These are phyloP conservation scores for Argentina silus DNA, from an alignment of 2,797 vertebrate genomes.

Conservation along the genomic window DNA sequence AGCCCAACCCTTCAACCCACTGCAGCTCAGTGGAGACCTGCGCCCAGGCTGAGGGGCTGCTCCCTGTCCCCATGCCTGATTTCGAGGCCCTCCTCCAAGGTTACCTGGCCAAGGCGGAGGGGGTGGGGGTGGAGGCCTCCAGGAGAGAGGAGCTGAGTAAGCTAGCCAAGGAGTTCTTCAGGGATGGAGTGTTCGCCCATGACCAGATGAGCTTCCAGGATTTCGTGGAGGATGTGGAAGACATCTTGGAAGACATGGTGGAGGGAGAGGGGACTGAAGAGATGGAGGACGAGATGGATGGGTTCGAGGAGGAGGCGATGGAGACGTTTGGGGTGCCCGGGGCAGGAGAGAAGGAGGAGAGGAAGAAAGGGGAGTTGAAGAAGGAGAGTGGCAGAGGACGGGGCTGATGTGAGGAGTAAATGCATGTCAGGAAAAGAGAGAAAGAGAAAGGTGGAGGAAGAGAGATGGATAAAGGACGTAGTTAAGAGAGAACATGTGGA, in stretches of 20 bases:
- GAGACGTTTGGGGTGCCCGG: slow-evolving; percentile 64
- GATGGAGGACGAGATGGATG: slow-evolving; percentile 77
- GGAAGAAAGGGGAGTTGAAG: slow-evolving; percentile 55
- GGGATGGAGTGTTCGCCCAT: slow-evolving; percentile 81
- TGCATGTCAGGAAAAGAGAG: slow-evolving; percentile 28
- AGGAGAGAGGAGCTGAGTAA: slow-evolving; percentile 63
- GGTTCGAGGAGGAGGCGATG: slow-evolving; percentile 73
- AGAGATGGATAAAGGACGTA: slow-evolving; percentile 26
- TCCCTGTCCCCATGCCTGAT: slow-evolving; percentile 71
- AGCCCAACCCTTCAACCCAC: slow-evolving; percentile 63
- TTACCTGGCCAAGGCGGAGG: slow-evolving; percentile 77
- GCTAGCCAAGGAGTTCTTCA: slow-evolving; percentile 77
- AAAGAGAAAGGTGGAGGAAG: slow-evolving; percentile 12
- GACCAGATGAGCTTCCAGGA: slow-evolving; percentile 85
- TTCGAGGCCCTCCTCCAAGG: slow-evolving; percentile 72
- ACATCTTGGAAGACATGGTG: slow-evolving; percentile 88
- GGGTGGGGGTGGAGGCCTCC: slow-evolving; percentile 50
- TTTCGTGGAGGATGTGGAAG: slow-evolving; percentile 85
- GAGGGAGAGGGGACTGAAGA: slow-evolving; percentile 64
- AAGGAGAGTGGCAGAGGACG: slow-evolving; percentile 60
- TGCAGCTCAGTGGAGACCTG: slow-evolving; percentile 79
- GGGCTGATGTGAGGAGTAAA: slow-evolving; percentile 45
- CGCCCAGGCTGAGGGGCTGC: slow-evolving; percentile 79
- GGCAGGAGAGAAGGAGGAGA: slow-evolving; percentile 42
- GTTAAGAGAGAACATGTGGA: slow-evolving; percentile 54